Conservation (phyloP, 2,797 vertebrate genomes). For the Zalophus californianus region DNA sequence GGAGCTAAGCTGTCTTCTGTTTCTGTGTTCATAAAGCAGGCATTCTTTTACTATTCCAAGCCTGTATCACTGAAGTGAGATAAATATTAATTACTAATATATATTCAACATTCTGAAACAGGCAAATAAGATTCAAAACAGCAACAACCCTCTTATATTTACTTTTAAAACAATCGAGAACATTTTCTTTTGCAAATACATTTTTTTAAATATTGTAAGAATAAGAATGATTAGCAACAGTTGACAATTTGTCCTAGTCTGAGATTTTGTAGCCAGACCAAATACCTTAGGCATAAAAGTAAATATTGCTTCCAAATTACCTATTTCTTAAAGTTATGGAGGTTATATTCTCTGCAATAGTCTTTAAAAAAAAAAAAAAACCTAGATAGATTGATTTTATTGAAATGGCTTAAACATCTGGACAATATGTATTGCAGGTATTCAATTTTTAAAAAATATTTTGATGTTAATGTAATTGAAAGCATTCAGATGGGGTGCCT, state of each 20-base stretch:
- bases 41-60: not conserved
- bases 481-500: not conserved
- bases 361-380: not conserved
- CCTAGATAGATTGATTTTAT: not conserved
- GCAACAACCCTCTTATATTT: not conserved
- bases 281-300: not conserved
- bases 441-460: constrained; percentile 9
- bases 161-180: not conserved
- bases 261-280: not conserved
- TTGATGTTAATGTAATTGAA: constrained; percentile 38
- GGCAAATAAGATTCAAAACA: not conserved
- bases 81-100: not conserved
- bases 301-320: not conserved
- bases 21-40: not conserved
- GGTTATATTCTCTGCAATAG: not conserved
- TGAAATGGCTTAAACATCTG: constrained; percentile 45
- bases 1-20: not conserved
- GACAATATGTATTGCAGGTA: not conserved
- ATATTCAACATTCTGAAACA: not conserved
- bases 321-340: not conserved
- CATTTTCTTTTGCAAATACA: not conserved
- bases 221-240: constrained; percentile 21
- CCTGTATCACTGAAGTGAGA: not conserved
- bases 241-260: constrained; percentile 2
- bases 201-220: constrained; percentile 9